Percentiles rank a stretch among this genome's conserved stretches.
These are phyloP conservation scores for Cataglyphis altisquamis DNA, from an alignment of 2,888 invertebrate genomes.

Conservation along the genomic window DNA sequence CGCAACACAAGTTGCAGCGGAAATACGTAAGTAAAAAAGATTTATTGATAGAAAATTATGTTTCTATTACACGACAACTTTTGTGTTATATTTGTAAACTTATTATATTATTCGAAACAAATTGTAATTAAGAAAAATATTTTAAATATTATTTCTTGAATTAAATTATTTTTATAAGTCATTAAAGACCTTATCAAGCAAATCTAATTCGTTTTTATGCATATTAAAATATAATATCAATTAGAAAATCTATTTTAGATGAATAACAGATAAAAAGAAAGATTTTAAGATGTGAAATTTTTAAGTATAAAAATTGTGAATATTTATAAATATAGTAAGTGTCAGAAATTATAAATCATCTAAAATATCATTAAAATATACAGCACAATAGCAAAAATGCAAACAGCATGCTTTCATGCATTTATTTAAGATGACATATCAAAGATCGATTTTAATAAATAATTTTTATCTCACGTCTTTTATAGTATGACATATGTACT, in stretches of 20 bases:
- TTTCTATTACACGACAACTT: background rate
- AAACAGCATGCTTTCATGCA: conserved; percentile 11
- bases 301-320: background rate
- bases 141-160: background rate
- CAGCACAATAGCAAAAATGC: background rate
- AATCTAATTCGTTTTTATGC: background rate
- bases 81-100: background rate
- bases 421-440: background rate
- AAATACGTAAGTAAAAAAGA: conserved; percentile 23
- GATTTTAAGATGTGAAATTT: background rate
- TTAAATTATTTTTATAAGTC: background rate
- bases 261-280: background rate
- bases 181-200: background rate
- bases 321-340: background rate
- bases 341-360: background rate
- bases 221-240: conserved; percentile 5
- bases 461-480: background rate
- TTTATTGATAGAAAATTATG: background rate
- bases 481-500: background rate
- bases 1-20: background rate
- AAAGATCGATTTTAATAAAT: background rate
- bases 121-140: background rate
- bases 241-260: background rate
- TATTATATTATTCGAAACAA: background rate
- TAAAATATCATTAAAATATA: background rate